phyloP scores from a whole-genome alignment of 2,797 vertebrate species.

The Eulemur coronatus region DNA sequence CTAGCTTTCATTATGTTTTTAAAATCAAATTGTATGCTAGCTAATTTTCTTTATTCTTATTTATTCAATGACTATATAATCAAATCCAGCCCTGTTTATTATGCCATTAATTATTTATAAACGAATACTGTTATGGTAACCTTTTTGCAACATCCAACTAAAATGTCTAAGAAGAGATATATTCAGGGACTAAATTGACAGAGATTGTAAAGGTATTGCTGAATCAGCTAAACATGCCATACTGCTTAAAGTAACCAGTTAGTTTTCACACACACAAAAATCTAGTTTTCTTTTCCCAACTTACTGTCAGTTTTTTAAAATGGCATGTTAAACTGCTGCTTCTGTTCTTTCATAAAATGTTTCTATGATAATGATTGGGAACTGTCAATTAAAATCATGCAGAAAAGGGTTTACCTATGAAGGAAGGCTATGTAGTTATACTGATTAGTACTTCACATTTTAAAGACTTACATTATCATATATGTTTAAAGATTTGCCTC shows the following conservation, averaged over 20 bases:
- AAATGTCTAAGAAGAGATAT: slow-evolving; percentile 66
- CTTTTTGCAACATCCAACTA: slow-evolving; percentile 68
- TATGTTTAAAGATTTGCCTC: background rate
- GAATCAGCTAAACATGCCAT: slow-evolving; percentile 40
- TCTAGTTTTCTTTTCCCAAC: slow-evolving; percentile 17
- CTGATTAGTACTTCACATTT: background rate
- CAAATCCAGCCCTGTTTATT: slow-evolving; percentile 72
- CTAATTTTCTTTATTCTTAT: slow-evolving; percentile 70
- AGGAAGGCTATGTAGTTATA: background rate
- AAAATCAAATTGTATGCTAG: slow-evolving; percentile 59
- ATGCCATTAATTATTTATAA: slow-evolving; percentile 81
- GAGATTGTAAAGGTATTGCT: slow-evolving; percentile 46
- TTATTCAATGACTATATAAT: slow-evolving; percentile 55
- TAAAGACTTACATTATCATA: background rate
- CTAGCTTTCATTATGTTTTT: background rate
- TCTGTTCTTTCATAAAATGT: background rate
- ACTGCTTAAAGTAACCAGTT: slow-evolving; percentile 51
- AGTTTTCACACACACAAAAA: background rate
- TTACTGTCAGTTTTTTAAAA: slow-evolving; percentile 1
- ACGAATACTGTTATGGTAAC: slow-evolving; percentile 66
- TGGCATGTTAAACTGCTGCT: background rate
- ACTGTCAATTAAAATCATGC: slow-evolving; percentile 20
- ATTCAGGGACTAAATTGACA: slow-evolving; percentile 68
- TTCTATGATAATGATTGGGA: background rate
- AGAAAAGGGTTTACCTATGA: background rate